Evolutionary conservation across 2,888 invertebrate genomes (phyloP), one percentile per base, ranked within the genome.

Genomic region (Dolichopus griseipennis): DNA sequence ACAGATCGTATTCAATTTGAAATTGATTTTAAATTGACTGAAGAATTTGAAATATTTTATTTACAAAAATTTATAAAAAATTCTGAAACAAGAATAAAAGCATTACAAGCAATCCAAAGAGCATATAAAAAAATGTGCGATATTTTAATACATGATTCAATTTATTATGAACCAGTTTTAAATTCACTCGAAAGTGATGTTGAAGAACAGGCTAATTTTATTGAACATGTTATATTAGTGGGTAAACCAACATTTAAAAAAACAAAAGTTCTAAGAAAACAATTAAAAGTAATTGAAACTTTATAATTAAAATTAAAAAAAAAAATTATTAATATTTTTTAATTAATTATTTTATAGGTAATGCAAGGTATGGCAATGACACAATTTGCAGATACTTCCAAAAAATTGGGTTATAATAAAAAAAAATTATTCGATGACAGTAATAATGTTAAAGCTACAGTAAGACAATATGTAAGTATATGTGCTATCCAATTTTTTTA

Each of bases 151-250:
- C 75, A 80, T 63, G 81, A 81, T 71, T 76, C 75, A 21, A 78
- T 79, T 41, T 81, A 80, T 68, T 81, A 79, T 69, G 80, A 80
- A 64, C 79, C 81, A 3, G 78, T 81, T 8, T 70, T 81, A 12
- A 73, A 76, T 18, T 79, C 81, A 5, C 75, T 81, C 0, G 73
- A 74, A 63, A 70, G 70, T 33, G 81, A 81, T 67, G 77, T 79
- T 71, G 76, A 78, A n/a, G 81, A 81, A 72, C 81, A 81, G 69
- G 68, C 74, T 0, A 75, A 74, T 27, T 81, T 81, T 61, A 78
- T 79, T 10, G 76, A 77, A 41, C 77, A 79, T 66, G 78, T 81
- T 8, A 74, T 80, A 27, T 74, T 76, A 69, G 71, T 81, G 65
- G 81, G 81, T 2, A 73, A 76, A 70, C 81, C 81, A 22, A 80